A percentile compares a stretch with the other conserved stretches of the same genome.
Conservation (phyloP, 64 coral and sea anemone genomes). For the Stichodactyla mertensii region DNA sequence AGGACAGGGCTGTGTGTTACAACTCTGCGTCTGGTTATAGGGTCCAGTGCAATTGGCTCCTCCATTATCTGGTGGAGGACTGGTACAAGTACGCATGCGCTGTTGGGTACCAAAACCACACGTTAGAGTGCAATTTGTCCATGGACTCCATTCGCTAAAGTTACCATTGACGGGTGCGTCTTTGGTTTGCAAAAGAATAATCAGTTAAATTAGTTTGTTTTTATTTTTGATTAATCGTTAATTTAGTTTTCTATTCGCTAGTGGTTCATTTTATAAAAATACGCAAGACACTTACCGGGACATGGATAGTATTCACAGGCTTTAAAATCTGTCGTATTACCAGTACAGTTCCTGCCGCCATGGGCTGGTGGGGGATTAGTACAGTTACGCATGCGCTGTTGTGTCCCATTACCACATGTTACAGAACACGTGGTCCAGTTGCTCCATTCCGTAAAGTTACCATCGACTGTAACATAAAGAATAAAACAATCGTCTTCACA, state of each 20-base stretch:
- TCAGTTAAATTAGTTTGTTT: not conserved
- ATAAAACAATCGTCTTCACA: no score
- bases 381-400: not conserved
- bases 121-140: not conserved
- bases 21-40: not conserved
- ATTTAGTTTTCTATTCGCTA: conserved; percentile 9
- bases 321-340: not conserved
- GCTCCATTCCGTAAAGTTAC: not conserved
- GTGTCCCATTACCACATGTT: not conserved
- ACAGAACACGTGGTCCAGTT: not conserved
- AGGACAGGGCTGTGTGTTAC: not conserved
- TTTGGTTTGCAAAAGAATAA: not conserved
- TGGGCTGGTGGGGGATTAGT: conserved; percentile 11
- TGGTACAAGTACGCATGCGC: conserved; percentile 3
- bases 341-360: not conserved
- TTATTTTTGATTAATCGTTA: not conserved
- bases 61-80: not conserved
- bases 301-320: not conserved
- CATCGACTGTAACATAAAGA: not conserved
- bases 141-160: not conserved
- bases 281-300: not conserved
- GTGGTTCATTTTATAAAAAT: not conserved
- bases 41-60: conserved; percentile 3
- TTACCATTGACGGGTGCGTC: not conserved
- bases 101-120: conserved; percentile 3